Evolutionary conservation across 2,888 invertebrate genomes (phyloP).

Genomic region (Coelinius sp.): DNA sequence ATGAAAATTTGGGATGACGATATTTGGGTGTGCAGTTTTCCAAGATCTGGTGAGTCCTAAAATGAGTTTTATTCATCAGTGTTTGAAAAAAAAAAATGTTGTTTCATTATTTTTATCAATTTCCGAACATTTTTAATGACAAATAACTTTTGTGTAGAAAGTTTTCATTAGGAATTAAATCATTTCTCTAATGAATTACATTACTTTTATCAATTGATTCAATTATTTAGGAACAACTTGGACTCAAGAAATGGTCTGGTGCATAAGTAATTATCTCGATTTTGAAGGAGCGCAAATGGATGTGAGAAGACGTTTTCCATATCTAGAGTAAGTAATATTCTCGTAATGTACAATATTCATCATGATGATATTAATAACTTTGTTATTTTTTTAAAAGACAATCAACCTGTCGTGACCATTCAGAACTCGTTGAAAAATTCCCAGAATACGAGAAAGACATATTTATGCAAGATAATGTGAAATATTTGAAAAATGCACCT

Average conservation of each 20-base stretch:
- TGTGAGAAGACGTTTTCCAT: background rate
- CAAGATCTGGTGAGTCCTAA: background rate
- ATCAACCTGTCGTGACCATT: too few species aligned
- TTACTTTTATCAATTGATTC: background rate
- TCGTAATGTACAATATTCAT: background rate
- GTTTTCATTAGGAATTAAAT: background rate
- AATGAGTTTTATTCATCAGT: background rate
- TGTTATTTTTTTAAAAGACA: background rate
- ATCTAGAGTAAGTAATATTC: background rate
- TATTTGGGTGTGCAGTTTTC: conserved; percentile 5
- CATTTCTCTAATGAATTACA: conserved; percentile 4
- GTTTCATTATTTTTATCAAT: too few species aligned
- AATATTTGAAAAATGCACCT: background rate
- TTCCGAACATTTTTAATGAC: too few species aligned
- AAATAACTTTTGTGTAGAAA: too few species aligned
- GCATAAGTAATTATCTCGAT: background rate
- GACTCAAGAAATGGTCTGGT: conserved; percentile 15
- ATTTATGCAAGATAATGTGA: too few species aligned
- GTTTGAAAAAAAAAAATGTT: background rate
- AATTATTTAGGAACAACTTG: conserved; percentile 3
- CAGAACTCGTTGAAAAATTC: too few species aligned
- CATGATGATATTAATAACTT: background rate
- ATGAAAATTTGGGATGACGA: background rate
- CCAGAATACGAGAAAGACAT: too few species aligned
- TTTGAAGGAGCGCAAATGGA: background rate